phyloP scores from a whole-genome alignment of 2,797 vertebrate species.

The Manis crassicaudata region DNA sequence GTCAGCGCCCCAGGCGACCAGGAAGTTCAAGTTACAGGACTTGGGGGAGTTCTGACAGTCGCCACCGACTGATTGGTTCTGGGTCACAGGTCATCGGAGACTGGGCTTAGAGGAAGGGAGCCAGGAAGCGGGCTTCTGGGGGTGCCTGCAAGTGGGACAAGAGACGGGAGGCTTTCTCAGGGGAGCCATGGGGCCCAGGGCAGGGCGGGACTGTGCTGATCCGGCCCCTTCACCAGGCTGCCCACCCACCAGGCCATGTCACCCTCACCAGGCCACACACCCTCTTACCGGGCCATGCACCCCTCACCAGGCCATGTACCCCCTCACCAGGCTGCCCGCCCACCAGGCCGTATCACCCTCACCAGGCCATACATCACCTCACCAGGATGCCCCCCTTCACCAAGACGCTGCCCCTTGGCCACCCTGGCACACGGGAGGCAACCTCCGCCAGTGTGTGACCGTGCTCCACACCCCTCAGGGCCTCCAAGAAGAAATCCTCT shows the following conservation, averaged over 20 bases:
- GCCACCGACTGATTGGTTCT: background rate
- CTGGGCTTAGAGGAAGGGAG: background rate
- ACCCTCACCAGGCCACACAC: too few relatives aligned
- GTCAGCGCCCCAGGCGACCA: rapidly evolving
- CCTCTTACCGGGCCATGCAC: too few relatives aligned
- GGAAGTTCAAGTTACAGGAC: background rate
- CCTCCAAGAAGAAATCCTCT: background rate
- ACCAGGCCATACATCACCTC: too few relatives aligned
- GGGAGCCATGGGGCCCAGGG: rapidly evolving
- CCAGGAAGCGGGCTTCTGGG: background rate
- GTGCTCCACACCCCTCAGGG: background rate
- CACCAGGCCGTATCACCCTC: rapidly evolving
- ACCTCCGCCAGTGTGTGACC: rapidly evolving
- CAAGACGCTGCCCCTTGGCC: rapidly evolving
- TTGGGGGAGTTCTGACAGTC: background rate
- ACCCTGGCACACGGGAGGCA: rapidly evolving
- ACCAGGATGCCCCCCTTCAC: too few relatives aligned
- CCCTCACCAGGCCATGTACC: too few relatives aligned
- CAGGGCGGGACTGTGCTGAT: rapidly evolving
- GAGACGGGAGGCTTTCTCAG: background rate
- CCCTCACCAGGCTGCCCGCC: rapidly evolving
- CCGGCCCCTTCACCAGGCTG: rapidly evolving
- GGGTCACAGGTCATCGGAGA: conserved; percentile 12
- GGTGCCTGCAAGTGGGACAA: background rate
- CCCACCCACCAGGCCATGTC: rapidly evolving